phyloP scores from a whole-genome alignment of 2,113 vertebrate genomes.

The Halichoeres trimaculatus region DNA sequence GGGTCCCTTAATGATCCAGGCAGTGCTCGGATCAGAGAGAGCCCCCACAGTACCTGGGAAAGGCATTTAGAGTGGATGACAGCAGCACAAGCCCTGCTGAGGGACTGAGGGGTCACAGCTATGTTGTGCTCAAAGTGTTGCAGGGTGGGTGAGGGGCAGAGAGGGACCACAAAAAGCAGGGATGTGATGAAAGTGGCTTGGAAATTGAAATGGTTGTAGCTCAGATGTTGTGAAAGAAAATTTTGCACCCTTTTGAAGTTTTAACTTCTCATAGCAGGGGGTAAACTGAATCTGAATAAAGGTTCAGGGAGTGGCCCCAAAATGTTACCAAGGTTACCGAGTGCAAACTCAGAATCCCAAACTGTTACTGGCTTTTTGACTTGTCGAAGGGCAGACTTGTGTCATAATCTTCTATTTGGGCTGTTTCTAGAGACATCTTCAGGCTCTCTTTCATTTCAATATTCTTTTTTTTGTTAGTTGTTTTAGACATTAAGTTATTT shows the following conservation, averaged over 20 bases:
- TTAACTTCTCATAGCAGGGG: neutral
- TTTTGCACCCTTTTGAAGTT: neutral
- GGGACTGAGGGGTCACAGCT: constrained; percentile 51
- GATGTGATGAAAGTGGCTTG: constrained; percentile 47
- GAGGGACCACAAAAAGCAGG: neutral
- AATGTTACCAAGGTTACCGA: too few relatives aligned
- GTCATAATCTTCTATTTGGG: too few relatives aligned
- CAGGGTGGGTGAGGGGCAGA: constrained; percentile 6
- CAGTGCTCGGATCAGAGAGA: constrained; percentile 53
- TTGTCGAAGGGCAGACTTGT: too few relatives aligned
- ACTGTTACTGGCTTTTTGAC: too few relatives aligned
- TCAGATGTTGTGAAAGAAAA: constrained; percentile 19
- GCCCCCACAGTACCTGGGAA: constrained; percentile 27
- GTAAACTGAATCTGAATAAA: neutral
- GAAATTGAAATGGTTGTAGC: constrained; percentile 26
- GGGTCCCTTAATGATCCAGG: constrained; percentile 72
- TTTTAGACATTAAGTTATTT: too few relatives aligned
- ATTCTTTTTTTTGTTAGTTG: too few relatives aligned
- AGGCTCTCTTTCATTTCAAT: too few relatives aligned
- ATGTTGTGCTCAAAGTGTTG: constrained; percentile 41
- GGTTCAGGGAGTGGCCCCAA: too few relatives aligned
- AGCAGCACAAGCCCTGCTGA: constrained; percentile 46
- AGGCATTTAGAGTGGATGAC: constrained; percentile 66
- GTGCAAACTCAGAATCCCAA: too few relatives aligned
- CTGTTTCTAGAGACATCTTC: too few relatives aligned